Percentiles rank a stretch among this genome's conserved stretches.
These are phyloP conservation scores for Mustela lutreola DNA, from an alignment of 2,113 vertebrate genomes.

Conservation along the genomic window DNA sequence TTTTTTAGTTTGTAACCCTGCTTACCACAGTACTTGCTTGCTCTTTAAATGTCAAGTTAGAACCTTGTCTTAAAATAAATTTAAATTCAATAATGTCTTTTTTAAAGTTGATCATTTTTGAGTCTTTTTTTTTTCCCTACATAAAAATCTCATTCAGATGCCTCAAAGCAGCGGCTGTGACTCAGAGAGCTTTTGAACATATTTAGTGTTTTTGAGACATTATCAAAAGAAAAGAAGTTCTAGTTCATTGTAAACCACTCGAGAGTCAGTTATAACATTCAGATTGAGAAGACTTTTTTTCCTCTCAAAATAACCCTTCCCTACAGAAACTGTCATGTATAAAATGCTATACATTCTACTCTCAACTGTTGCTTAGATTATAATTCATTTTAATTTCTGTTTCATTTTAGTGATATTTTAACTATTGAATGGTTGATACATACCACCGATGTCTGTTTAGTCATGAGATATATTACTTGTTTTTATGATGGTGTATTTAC, in stretches of 20 bases:
- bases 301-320: neutral
- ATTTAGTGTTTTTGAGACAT: neutral
- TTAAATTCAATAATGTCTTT: slow-evolving; percentile 68
- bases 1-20: slow-evolving; percentile 80
- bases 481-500: neutral
- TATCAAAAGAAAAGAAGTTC: slow-evolving; percentile 5
- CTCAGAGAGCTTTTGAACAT: neutral
- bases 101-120: slow-evolving; percentile 50
- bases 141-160: slow-evolving; percentile 37
- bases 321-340: neutral
- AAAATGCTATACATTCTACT: neutral
- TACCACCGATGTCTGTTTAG: neutral
- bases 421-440: neutral
- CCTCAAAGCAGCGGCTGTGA: neutral
- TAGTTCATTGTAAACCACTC: neutral
- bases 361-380: neutral
- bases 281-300: neutral
- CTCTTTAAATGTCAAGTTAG: slow-evolving; percentile 79
- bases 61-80: slow-evolving; percentile 76
- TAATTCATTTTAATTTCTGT: neutral
- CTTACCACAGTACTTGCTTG: slow-evolving; percentile 75
- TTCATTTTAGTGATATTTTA: neutral
- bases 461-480: neutral
- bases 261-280: neutral
- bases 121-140: neutral